These are phyloP conservation scores for Clavelina lepadiformis DNA, from an alignment of 23 tunicate species.

Conservation along the genomic window DNA sequence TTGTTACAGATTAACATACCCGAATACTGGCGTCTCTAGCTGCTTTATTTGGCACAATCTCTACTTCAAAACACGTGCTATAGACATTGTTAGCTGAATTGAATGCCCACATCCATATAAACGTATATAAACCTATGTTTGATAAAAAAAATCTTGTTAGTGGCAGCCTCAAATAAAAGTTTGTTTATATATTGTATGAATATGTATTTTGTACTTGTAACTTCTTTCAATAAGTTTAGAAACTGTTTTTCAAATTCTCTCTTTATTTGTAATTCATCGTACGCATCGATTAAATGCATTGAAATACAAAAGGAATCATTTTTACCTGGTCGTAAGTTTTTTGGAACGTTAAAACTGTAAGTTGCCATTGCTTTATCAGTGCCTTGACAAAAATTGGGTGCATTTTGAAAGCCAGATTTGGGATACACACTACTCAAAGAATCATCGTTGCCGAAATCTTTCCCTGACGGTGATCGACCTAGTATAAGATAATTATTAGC, in stretches of 20 bases:
- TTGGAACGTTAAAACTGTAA: constrained; percentile 85
- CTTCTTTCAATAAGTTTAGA: too few species aligned
- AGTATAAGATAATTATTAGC: constrained; percentile 4
- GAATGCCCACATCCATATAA: constrained; percentile 93
- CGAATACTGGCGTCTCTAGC: constrained; percentile 24
- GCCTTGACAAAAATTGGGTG: constrained; percentile 82
- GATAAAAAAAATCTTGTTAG: too few species aligned
- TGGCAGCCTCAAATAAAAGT: too few species aligned
- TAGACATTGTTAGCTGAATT: constrained; percentile 50
- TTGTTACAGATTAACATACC: constrained; percentile 26
- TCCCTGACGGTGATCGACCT: constrained; percentile 73
- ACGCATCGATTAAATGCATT: too few species aligned
- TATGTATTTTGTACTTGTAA: too few species aligned
- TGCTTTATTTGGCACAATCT: constrained; percentile 35
- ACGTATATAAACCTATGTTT: constrained; percentile 75
- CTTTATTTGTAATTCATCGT: neutral
- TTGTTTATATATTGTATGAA: too few species aligned
- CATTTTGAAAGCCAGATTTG: constrained; percentile 83
- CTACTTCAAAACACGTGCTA: constrained; percentile 86
- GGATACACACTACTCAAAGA: constrained; percentile 52
- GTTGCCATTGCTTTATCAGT: constrained; percentile 92
- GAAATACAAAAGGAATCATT: too few species aligned
- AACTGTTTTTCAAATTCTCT: neutral
- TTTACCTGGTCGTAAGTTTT: constrained; percentile 51
- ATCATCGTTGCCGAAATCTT: constrained; percentile 37